Evolutionary conservation across 2,797 vertebrate genomes (phyloP).

Genomic region (Huso huso): DNA sequence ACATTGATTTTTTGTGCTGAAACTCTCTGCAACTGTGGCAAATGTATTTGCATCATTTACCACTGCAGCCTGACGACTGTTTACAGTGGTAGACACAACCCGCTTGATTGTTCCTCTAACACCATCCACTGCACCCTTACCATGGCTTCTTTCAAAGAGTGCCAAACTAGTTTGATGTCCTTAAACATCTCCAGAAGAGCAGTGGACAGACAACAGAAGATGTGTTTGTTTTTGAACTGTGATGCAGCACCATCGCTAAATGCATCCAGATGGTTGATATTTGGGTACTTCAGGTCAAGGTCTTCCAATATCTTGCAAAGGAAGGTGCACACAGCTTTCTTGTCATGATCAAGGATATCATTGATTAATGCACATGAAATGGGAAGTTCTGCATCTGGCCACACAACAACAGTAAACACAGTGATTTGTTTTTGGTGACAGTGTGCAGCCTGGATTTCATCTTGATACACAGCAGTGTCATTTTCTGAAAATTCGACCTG

Average conservation of each 20-base stretch:
- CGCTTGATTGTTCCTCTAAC: constrained; percentile 1
- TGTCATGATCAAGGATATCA: constrained; percentile 5
- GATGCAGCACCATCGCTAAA: constrained; percentile 10
- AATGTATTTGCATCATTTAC: background rate
- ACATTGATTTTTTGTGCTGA: background rate
- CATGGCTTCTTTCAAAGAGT: constrained; percentile 7
- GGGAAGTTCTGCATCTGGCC: background rate
- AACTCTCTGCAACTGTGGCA: background rate
- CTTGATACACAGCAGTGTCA: background rate
- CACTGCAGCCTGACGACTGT: background rate
- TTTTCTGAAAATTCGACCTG: constrained; percentile 11
- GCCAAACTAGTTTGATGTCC: background rate
- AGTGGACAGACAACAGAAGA: background rate
- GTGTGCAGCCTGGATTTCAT: constrained; percentile 10
- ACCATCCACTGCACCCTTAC: constrained; percentile 8
- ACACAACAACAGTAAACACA: background rate
- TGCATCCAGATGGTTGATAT: background rate
- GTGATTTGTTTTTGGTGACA: constrained; percentile 4
- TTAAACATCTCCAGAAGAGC: constrained; percentile 5
- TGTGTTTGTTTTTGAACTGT: background rate
- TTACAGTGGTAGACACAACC: constrained; percentile 2
- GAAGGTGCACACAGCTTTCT: constrained; percentile 11
- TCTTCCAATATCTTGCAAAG: background rate
- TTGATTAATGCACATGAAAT: constrained; percentile 2
- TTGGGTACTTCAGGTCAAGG: background rate